Base-by-base conservation (phyloP, 2,113 vertebrate genomes). In the Hippocampus guttulatus region DNA sequence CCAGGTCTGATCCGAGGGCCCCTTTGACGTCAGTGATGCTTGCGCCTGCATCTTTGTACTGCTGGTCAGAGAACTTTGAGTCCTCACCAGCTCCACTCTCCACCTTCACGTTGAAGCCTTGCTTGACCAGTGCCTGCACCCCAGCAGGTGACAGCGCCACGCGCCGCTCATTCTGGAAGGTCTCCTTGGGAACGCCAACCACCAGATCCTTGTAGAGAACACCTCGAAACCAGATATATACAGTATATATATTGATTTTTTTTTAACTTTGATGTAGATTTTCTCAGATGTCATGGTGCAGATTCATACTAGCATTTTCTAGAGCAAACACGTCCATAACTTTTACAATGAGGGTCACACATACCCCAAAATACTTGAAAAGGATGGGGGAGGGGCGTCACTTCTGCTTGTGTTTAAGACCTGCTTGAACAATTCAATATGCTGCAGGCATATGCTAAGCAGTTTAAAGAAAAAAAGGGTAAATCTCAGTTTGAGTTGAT, bases 101-200 rank as follows among this genome's bases (percentile, higher is more conserved):
- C 74, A 92, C 88, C 81, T 93, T 78, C 43, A 93, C 83, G 20
- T 66, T 75, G 75, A 95, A 91, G 52, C 90, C 90, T 82, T 91
- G 85, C 75, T 94, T 93, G 81, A 93, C 82, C 71, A 93, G 77
- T 0, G 82, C 83, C 82, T 92, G 74, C 33, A 92, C 92, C 0
- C 87, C 88, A 0, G 73, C 85, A 5, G 91, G 88, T 23, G 88
- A 92, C 73, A 91, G 58, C 0, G 91, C 88, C 75, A 93, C 88
- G 0, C 88, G 88, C 1, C 87, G 90, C 77, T 93, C 91, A 77
- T 85, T 86, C 68, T 83, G 85, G 1, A 88, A 25, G 0, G 75
- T 93, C 87, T 93, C 92, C 78, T 92, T 90, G 0, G 84, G 91
- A 70, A 94, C 80, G 1, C 88, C 91, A 8, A 93, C 89, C 75